Conservation (phyloP, 2,797 vertebrate genomes). For the Lithobates sylvaticus region DNA sequence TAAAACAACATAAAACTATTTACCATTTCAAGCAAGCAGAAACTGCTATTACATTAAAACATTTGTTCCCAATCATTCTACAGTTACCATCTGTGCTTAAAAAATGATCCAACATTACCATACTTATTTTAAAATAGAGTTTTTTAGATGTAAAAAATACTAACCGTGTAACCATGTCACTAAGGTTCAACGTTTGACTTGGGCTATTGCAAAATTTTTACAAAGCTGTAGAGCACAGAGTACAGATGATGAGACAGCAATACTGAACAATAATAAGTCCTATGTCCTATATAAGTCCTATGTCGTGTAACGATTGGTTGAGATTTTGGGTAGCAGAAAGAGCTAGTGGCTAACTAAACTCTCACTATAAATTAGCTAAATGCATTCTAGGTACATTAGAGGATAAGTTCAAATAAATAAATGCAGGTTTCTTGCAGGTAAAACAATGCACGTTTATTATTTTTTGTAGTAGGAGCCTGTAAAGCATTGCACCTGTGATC, state of each 20-base stretch:
- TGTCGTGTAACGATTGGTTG: no score
- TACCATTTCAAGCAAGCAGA: constrained; percentile 46
- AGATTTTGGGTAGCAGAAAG: no score
- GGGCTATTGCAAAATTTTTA: constrained; percentile 36
- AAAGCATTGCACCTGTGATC: no score
- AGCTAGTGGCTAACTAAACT: neutral
- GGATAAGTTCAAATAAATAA: no score
- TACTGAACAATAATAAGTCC: neutral
- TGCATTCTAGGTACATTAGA: no score
- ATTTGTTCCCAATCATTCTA: constrained; percentile 22
- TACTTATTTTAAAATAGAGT: constrained; percentile 54
- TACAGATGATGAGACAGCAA: neutral
- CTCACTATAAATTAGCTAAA: no score
- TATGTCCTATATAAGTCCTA: no score
- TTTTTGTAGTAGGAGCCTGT: no score
- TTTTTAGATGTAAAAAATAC: constrained; percentile 59
- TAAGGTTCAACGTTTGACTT: constrained; percentile 57
- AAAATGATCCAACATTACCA: constrained; percentile 48
- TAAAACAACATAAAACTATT: neutral
- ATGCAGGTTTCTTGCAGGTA: no score
- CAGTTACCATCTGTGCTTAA: constrained; percentile 38
- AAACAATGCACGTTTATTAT: no score
- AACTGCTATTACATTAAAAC: constrained; percentile 52
- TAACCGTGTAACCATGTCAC: constrained; percentile 17
- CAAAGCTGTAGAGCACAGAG: neutral